Base-by-base conservation (phyloP, 1,140 invertebrate genomes). In the Aphaenogaster floridana region DNA sequence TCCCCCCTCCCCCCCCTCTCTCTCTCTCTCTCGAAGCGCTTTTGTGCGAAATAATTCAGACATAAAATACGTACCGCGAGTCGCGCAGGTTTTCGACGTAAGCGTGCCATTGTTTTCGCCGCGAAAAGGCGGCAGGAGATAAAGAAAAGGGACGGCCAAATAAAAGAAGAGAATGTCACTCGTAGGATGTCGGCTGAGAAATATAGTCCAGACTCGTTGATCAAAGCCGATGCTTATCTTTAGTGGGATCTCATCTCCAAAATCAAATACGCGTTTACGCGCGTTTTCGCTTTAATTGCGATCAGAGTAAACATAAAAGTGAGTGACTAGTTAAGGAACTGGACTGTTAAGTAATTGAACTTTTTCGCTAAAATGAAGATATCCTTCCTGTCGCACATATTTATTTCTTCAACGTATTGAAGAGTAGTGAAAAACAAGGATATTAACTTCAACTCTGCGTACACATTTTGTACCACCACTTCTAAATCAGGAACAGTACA, bases 21-120 rank as follows among this genome's bases (percentile, higher is more conserved):
- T 87, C 57, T 57, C 48, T 36, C 42, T 13, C 48, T 87, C 59
- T 74, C 76, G 52, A 88, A 59, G 74, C 39, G 91, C 93, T 93
- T 95, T 95, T 95, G 94, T 94, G 89, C 63, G 79, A 94, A 95
- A 94, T 95, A 95, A 95, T 95, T 94, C 94, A 95, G 93, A 95
- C 94, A 93, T 94, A 93, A 94, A 95, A 94, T 94, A 92, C 93
- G 91, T 90, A 88, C 89, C 69, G 91, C 86, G 86, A 91, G 80
- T 93, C 90, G 90, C 86, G 90, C 86, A 89, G 90, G 91, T 94
- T 93, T 95, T 91, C 54, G 92, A 93, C 92, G 89, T 93, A 92
- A 94, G 93, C 93, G 91, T 92, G 92, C 93, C 88, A 95, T 95
- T 95, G 94, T 95, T 95, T 94, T 90, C 80, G 74, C 78, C 64